Percentiles rank a stretch among this genome's conserved stretches.
phyloP scores from a whole-genome alignment of 2,113 vertebrate genomes.

The Hyperopisus bebe region DNA sequence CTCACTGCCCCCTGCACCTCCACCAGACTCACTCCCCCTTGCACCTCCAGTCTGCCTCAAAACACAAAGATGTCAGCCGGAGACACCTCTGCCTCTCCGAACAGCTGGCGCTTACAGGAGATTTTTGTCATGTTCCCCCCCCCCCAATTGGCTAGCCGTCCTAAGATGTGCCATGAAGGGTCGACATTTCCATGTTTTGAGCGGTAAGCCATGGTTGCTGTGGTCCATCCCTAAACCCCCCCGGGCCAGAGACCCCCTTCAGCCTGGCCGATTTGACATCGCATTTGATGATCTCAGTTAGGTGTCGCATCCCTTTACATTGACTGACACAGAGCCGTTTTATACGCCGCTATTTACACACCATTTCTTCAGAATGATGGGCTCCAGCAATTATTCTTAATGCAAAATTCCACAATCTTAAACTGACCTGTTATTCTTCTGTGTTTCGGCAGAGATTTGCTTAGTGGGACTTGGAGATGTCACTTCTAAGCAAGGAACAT shows the following conservation, averaged over 20 bases:
- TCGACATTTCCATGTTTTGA: not conserved
- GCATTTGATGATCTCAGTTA: not conserved
- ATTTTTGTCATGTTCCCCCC: too few relatives aligned
- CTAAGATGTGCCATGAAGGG: not conserved
- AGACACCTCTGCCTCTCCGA: too few relatives aligned
- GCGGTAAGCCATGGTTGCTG: not conserved
- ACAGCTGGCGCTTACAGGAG: too few relatives aligned
- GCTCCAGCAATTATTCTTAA: not conserved
- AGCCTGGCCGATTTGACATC: not conserved
- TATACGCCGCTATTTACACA: not conserved
- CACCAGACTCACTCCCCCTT: too few relatives aligned
- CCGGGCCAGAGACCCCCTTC: not conserved
- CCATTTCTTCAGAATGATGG: not conserved
- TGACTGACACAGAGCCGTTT: not conserved
- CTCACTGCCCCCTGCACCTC: too few relatives aligned
- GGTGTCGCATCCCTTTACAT: not conserved
- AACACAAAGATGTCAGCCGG: not conserved
- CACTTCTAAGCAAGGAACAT: not conserved
- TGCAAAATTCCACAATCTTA: not conserved
- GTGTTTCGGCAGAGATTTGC: not conserved
- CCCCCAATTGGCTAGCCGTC: not conserved
- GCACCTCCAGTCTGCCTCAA: not conserved
- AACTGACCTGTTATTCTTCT: not conserved
- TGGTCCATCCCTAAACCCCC: not conserved
- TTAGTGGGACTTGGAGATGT: not conserved